These are phyloP conservation scores for Stichodactyla mertensii DNA, from an alignment of 64 coral and sea anemone genomes.

Conservation along the genomic window DNA sequence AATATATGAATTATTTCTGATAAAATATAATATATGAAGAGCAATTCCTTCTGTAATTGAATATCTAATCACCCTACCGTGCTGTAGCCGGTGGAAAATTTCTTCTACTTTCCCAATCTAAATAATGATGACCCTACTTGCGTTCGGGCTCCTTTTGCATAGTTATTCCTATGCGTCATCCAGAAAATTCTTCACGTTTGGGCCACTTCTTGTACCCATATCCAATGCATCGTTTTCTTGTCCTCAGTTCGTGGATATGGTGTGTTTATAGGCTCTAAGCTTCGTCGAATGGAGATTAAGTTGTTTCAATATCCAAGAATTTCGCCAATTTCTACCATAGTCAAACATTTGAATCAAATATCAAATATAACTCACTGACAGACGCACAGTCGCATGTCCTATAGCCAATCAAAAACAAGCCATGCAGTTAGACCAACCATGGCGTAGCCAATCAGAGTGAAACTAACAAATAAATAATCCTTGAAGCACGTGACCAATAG, in stretches of 20 bases:
- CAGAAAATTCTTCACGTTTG: background rate
- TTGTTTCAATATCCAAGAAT: background rate
- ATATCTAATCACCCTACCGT: background rate
- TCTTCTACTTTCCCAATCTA: background rate
- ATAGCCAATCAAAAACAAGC: too few relatives aligned
- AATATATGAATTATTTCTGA: background rate
- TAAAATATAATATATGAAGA: background rate
- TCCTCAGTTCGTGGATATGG: background rate
- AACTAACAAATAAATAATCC: too few relatives aligned
- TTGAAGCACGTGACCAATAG: too few relatives aligned
- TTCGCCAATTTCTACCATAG: too few relatives aligned
- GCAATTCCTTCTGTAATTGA: constrained; percentile 1
- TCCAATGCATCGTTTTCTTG: background rate
- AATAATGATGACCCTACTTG: background rate
- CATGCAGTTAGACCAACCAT: too few relatives aligned
- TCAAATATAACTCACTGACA: too few relatives aligned
- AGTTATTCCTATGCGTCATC: background rate
- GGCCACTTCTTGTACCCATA: background rate
- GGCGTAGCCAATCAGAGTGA: too few relatives aligned
- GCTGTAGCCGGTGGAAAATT: background rate
- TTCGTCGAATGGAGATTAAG: background rate
- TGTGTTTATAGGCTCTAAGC: background rate
- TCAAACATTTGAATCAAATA: too few relatives aligned
- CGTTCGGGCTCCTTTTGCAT: background rate
- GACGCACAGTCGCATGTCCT: too few relatives aligned